phyloP scores from a whole-genome alignment of 2,888 invertebrate species.

The Orchesella flavescens region DNA sequence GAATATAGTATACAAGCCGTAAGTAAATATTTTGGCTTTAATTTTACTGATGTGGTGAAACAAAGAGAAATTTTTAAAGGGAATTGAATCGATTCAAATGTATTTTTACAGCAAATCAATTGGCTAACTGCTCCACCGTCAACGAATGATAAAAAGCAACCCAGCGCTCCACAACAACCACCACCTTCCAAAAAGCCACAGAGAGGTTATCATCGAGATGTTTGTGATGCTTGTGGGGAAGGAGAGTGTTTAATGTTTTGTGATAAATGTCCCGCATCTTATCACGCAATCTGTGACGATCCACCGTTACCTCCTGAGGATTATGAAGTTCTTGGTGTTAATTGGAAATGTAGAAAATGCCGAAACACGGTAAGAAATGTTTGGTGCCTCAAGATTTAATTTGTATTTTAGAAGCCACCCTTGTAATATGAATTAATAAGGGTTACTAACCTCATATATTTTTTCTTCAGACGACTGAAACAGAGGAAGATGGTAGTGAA shows the following conservation, averaged over 20 bases:
- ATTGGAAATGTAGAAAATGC: slow-evolving; percentile 76
- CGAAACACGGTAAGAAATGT: slow-evolving; percentile 23
- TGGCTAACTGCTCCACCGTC: slow-evolving; percentile 58
- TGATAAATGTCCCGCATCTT: slow-evolving; percentile 95
- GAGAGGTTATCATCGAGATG: slow-evolving; percentile 90
- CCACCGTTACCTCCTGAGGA: slow-evolving; percentile 86
- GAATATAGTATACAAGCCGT: slow-evolving; percentile 57
- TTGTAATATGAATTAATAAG: too few species aligned
- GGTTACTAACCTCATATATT: too few species aligned
- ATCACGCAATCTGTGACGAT: slow-evolving; percentile 96
- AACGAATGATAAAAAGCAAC: slow-evolving; percentile 11
- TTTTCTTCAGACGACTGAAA: neutral
- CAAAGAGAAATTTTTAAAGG: neutral
- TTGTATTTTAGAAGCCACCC: too few species aligned
- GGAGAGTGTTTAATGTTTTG: slow-evolving; percentile 91
- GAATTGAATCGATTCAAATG: neutral
- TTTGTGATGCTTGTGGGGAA: slow-evolving; percentile 94
- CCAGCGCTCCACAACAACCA: slow-evolving; percentile 6
- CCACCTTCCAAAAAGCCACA: slow-evolving; percentile 76
- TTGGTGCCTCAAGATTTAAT: neutral
- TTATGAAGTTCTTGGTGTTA: slow-evolving; percentile 90
- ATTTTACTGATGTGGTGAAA: neutral
- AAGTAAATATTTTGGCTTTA: neutral
- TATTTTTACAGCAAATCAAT: slow-evolving; percentile 46
- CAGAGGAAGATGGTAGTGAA: neutral